Evolutionary conservation across 2,113 vertebrate genomes (phyloP).

Genomic region (Clarias batrachus): DNA sequence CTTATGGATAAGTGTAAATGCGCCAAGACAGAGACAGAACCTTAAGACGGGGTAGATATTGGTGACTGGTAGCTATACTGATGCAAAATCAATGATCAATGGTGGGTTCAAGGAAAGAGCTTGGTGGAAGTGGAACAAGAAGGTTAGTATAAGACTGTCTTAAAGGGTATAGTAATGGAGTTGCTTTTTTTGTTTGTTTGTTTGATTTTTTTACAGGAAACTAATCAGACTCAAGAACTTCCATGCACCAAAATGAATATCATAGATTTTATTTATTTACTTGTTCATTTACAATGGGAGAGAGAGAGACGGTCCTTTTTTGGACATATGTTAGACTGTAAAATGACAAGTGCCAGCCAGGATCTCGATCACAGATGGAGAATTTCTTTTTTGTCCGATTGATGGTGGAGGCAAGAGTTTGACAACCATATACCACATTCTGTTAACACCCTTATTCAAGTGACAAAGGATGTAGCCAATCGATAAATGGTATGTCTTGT

Average conservation of each 20-base stretch:
- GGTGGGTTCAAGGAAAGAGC: background rate
- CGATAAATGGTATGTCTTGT: too few relatives aligned
- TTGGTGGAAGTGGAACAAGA: too few relatives aligned
- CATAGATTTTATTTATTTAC: background rate
- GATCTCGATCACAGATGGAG: background rate
- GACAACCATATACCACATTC: background rate
- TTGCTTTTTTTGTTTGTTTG: background rate
- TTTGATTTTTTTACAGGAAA: background rate
- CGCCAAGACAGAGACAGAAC: background rate
- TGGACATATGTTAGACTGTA: background rate
- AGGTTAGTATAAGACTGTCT: background rate
- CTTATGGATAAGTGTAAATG: background rate
- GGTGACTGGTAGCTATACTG: background rate
- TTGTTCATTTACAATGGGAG: too few relatives aligned
- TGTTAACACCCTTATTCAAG: background rate
- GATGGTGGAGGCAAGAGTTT: background rate
- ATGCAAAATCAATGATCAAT: background rate
- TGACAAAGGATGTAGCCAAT: background rate
- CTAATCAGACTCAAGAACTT: background rate
- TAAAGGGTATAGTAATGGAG: background rate
- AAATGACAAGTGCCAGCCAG: background rate
- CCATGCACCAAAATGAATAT: background rate
- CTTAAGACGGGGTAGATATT: background rate
- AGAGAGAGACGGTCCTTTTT: background rate
- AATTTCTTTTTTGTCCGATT: background rate